phyloP scores from a whole-genome alignment of 2,113 vertebrate genomes.

The Dipodomys merriami region DNA sequence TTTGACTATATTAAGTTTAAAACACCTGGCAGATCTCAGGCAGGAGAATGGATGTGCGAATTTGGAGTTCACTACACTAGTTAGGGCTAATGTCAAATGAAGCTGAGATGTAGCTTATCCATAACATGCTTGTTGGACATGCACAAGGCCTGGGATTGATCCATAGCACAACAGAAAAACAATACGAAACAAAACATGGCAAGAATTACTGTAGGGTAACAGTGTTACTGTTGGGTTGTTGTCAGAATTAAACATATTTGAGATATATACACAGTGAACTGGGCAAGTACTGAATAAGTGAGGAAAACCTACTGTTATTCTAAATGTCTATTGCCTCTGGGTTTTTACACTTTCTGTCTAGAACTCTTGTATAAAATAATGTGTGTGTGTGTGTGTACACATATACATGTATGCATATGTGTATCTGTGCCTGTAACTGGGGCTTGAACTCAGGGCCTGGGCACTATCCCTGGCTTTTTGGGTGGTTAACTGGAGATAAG shows the following conservation, averaged over 20 bases:
- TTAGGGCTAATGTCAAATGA: not conserved
- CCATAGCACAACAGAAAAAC: not conserved
- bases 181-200: not conserved
- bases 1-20: too few species aligned
- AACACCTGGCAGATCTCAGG: not conserved
- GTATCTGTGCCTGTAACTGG: too few species aligned
- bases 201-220: not conserved
- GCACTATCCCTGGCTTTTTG: too few species aligned
- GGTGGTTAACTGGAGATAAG: too few species aligned
- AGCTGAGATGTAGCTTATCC: too few species aligned
- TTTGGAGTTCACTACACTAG: not conserved
- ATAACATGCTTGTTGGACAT: not conserved
- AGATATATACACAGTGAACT: not conserved
- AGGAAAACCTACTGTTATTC: not conserved
- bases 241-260: conserved; percentile 4
- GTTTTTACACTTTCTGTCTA: not conserved
- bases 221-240: not conserved
- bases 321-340: not conserved
- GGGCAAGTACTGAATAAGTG: conserved; percentile 1
- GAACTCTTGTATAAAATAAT: not conserved
- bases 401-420: too few species aligned
- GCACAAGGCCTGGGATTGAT: not conserved
- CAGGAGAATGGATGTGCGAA: not conserved
- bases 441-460: too few species aligned
- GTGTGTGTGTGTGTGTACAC: too few species aligned